Percentiles rank a stretch among this genome's conserved stretches.
Conservation (phyloP, 2,888 invertebrate genomes). For the Drosophila maculinotata region DNA sequence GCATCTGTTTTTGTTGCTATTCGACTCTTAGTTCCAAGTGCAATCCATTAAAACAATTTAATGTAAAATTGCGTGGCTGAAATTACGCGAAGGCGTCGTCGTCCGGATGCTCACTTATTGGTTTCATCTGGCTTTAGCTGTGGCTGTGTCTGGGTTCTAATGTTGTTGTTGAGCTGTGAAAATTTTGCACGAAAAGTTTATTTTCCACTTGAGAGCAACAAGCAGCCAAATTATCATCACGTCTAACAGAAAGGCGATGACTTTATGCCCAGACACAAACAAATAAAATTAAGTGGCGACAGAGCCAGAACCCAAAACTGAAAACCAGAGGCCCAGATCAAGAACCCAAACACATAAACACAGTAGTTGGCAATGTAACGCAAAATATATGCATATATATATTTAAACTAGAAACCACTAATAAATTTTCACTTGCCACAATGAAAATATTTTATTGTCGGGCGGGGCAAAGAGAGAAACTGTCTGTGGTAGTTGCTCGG, state of each 20-base stretch:
- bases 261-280: slow-evolving; percentile 50
- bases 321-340: slow-evolving; percentile 7
- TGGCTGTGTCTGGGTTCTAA: not conserved
- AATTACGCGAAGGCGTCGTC: slow-evolving; percentile 31
- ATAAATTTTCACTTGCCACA: slow-evolving; percentile 61
- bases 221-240: slow-evolving; percentile 46
- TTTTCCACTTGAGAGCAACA: slow-evolving; percentile 55
- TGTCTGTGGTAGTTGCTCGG: slow-evolving; percentile 21
- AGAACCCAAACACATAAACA: not conserved
- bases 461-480: slow-evolving; percentile 20
- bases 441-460: slow-evolving; percentile 61
- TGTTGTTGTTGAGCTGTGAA: slow-evolving; percentile 33
- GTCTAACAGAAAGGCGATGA: slow-evolving; percentile 32
- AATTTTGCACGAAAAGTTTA: slow-evolving; percentile 47
- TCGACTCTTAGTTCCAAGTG: slow-evolving; percentile 38
- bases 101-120: slow-evolving; percentile 46
- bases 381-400: slow-evolving; percentile 5
- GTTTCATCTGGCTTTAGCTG: slow-evolving; percentile 9
- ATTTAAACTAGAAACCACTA: slow-evolving; percentile 54
- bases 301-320: slow-evolving; percentile 19
- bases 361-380: slow-evolving; percentile 1
- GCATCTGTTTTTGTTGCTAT: slow-evolving; percentile 27
- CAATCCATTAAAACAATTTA: slow-evolving; percentile 62
- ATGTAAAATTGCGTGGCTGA: slow-evolving; percentile 39
- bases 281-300: slow-evolving; percentile 61